Evolutionary conservation across 2,113 vertebrate genomes (phyloP), one percentile per base, ranked within the genome.

Genomic region (Ahaetulla prasina): DNA sequence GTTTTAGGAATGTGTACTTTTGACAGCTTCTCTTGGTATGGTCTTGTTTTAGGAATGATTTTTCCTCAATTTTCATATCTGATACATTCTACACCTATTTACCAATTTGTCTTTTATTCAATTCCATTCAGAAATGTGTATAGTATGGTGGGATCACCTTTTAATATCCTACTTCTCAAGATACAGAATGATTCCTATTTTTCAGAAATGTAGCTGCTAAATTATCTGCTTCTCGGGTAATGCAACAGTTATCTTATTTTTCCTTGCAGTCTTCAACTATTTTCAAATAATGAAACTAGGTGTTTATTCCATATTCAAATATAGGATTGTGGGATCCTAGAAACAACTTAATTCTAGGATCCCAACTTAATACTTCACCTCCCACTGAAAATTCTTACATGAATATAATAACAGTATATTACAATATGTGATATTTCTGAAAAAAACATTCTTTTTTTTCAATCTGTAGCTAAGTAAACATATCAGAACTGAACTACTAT

Each of bases 51-150:
- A 60, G 11, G 57, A 6, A 35, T 93, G 4, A 16, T 0, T 55
- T 54, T 53, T 54, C 30, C 20, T 23, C 0, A 47, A 85, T 93
- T 91, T 63, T 50, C 2, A 45, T 35, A 1, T 43, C n/a, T 89
- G 23, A 27, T 3, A 27, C 35, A 49, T 12, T 14, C 86, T 94
- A 80, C 50, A 22, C 47, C 9, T 53, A 1, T 0, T 22, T 84
- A 90, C 53, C 0, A 22, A 6, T 9, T 87, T 3, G 54, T 47
- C 3, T 84, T 23, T 74, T 50, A 0, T 90, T 86, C 23, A 4
- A 0, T 8, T 90, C 54, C 6, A 1, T 9, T 89, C 52, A 12
- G 0, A 86, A 22, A n/a, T 10, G 1, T 0, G 0, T 0, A 52
- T 27, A 89, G 1, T 35, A 10, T n/a, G 20, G 0, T 12, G 5